Base-by-base conservation (phyloP, 2,888 invertebrate genomes). In the Nipponacmea schrenckii region DNA sequence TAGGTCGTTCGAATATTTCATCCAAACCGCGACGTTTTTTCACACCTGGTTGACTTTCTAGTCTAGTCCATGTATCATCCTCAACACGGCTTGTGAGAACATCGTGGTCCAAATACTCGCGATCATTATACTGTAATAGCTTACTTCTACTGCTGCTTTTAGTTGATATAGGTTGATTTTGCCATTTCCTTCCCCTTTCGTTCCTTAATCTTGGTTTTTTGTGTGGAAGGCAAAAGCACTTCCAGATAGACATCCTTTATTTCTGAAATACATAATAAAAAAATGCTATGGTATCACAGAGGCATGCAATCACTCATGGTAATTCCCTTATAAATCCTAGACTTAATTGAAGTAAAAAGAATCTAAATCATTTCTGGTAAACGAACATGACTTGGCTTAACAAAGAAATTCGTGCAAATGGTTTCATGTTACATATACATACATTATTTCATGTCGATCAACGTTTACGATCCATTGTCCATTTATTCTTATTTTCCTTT, bases 1-100 rank as follows among this genome's bases (percentile, higher is more conserved):
- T 56, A 24, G 56, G 56, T 24, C 56, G n/a, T 56, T 56, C 56
- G 20, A 56, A 56, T 12, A 56, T 56, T 56, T 56, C 56, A 56
- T 56, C 56, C 56, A 56, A 56, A 24, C 24, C 24, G 20, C 24
- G 20, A 10, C 56, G 56, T 20, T 56, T 56, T 56, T 56, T 56
- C 56, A 56, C 56, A 14, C 56, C 56, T 12, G 56, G 56, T 24
- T 56, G 56, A 24, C 24, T 56, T 56, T 56, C n/a, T 3, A 56
- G n/a, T 56, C 56, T 12, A 56, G 56, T 24, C 56, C 56, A 56
- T 12, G 20, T 56, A 56, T 56, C 56, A 10, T 39, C 39, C 2
- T 24, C 56, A 3, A 56, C 56, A 10, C 20, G 56, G 5, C 20
- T 20, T 56, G 24, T 56, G 24, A 20, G 20, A 15, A 56, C 56